phyloP scores from a whole-genome alignment of 2,797 vertebrate genomes.

The Buceros bicornis region DNA sequence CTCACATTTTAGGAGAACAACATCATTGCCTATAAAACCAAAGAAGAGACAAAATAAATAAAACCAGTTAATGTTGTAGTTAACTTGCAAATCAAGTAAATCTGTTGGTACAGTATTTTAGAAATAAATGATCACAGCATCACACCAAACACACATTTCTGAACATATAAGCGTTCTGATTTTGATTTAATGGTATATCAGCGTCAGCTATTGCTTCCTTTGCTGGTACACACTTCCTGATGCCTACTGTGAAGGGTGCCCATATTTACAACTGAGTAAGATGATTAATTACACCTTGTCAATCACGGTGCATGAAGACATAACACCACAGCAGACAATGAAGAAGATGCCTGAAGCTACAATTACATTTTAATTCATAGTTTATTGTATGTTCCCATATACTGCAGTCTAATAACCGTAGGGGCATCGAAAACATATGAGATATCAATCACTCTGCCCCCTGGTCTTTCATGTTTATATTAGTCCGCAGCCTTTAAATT shows the following conservation, averaged over 20 bases:
- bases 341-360: conserved; percentile 84
- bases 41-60: conserved; percentile 85
- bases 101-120: conserved; percentile 86
- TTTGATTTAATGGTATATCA: conserved; percentile 83
- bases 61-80: conserved; percentile 86
- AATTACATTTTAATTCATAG: conserved; percentile 85
- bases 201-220: conserved; percentile 84
- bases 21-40: conserved; percentile 84
- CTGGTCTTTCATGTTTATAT: conserved; percentile 72
- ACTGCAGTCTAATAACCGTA: conserved; percentile 83
- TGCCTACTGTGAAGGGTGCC: conserved; percentile 84
- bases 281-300: conserved; percentile 89
- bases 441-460: conserved; percentile 83
- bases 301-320: conserved; percentile 88
- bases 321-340: conserved; percentile 86
- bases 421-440: conserved; percentile 77
- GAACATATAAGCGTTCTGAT: conserved; percentile 76
- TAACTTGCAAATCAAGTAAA: conserved; percentile 87
- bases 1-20: conserved; percentile 84
- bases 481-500: conserved; percentile 69
- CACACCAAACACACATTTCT: conserved; percentile 85
- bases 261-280: conserved; percentile 86
- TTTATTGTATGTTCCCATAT: conserved; percentile 84
- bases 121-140: conserved; percentile 84
- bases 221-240: conserved; percentile 85